These are phyloP conservation scores for Rhinatrema bivittatum DNA, from an alignment of 2,797 vertebrate species.

Conservation along the genomic window DNA sequence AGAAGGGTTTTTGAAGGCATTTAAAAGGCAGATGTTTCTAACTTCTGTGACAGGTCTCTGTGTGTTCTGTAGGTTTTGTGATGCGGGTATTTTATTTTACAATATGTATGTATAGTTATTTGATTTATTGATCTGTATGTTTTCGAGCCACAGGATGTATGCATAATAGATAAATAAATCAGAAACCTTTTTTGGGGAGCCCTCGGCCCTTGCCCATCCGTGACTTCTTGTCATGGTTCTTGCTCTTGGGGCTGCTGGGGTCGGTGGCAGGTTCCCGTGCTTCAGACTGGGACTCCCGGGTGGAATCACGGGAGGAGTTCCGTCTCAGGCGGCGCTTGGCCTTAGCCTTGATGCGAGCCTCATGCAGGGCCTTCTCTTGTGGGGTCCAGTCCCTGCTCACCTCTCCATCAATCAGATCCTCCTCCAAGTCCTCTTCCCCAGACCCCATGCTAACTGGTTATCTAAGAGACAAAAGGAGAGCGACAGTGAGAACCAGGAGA, in stretches of 20 bases:
- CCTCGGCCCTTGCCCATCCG: conserved; percentile 76
- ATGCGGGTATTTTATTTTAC: no score
- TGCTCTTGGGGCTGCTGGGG: conserved; percentile 66
- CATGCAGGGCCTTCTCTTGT: conserved; percentile 76
- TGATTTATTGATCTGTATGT: no score
- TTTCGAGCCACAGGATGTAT: no score
- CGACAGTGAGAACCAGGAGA: not conserved
- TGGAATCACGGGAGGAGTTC: conserved; percentile 68
- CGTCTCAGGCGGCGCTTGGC: conserved; percentile 71
- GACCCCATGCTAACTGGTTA: conserved; percentile 3
- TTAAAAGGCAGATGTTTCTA: no score
- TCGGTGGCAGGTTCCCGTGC: conserved; percentile 47
- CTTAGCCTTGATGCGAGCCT: conserved; percentile 74
- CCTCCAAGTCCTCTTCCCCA: conserved; percentile 29
- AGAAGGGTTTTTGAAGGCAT: no score
- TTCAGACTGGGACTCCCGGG: conserved; percentile 65
- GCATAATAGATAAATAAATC: no score
- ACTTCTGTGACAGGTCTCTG: no score
- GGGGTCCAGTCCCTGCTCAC: conserved; percentile 69
- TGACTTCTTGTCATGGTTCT: conserved; percentile 68
- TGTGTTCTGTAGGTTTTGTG: no score
- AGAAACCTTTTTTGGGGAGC: conserved; percentile 85
- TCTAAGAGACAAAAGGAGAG: not conserved
- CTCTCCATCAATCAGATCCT: conserved; percentile 48
- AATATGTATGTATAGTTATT: no score